Percentiles rank a stretch among this genome's conserved stretches.
phyloP scores from a whole-genome alignment of 2,888 invertebrate species.

The Spodoptera exigua region DNA sequence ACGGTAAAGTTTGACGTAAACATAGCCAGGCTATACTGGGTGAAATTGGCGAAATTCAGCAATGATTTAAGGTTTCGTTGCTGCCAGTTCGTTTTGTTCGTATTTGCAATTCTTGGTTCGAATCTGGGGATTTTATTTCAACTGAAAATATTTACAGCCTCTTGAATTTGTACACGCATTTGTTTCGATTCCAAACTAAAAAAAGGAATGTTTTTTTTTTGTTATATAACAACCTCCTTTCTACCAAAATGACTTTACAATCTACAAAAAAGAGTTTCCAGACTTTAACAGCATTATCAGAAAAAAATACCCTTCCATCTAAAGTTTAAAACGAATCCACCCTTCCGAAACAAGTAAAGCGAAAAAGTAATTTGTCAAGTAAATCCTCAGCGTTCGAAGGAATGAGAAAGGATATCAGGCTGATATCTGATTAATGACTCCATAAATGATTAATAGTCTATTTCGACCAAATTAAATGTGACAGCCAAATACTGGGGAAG shows the following conservation, averaged over 20 bases:
- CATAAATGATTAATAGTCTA: constrained; percentile 75
- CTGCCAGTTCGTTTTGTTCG: constrained; percentile 19
- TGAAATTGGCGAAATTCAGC: constrained; percentile 48
- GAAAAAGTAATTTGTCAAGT: constrained; percentile 88
- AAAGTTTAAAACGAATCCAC: constrained; percentile 49
- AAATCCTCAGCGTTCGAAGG: constrained; percentile 77
- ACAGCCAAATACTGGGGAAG: constrained; percentile 51
- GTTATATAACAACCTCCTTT: background rate
- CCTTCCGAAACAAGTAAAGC: constrained; percentile 76
- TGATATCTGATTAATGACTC: constrained; percentile 78
- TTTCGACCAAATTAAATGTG: constrained; percentile 64
- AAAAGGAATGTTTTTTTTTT: constrained; percentile 2
- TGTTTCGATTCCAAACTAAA: background rate
- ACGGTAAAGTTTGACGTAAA: constrained; percentile 78
- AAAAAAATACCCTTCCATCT: constrained; percentile 33
- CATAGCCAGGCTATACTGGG: constrained; percentile 77
- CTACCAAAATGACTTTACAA: constrained; percentile 19
- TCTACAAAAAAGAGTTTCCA: constrained; percentile 24
- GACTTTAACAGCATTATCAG: constrained; percentile 25
- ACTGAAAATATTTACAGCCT: background rate
- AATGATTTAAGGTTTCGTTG: constrained; percentile 46
- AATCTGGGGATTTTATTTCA: background rate
- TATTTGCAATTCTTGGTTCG: constrained; percentile 22
- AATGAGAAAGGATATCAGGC: constrained; percentile 71
- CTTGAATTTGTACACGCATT: background rate